A percentile compares a stretch with the other conserved stretches of the same genome.
Conservation (phyloP, 2,888 invertebrate species). For the Neoascia interrupta region DNA sequence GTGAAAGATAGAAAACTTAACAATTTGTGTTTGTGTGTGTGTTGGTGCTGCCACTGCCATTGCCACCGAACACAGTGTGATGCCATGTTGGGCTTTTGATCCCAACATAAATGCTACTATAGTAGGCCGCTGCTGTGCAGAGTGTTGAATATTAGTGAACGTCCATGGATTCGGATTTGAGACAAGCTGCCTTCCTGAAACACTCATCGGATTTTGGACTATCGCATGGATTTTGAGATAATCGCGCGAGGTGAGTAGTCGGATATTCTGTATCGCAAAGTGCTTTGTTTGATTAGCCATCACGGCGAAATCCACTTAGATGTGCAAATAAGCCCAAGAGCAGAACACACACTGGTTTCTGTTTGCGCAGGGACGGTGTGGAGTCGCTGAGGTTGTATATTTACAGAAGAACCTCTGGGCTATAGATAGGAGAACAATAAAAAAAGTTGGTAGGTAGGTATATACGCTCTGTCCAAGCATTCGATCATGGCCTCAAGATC, state of each 20-base stretch:
- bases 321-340: slow-evolving; percentile 55
- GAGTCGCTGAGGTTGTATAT: too few species aligned
- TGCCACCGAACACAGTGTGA: slow-evolving; percentile 80
- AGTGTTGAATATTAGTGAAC: slow-evolving; percentile 38
- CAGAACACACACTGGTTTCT: slow-evolving; percentile 43
- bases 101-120: slow-evolving; percentile 65
- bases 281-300: not conserved
- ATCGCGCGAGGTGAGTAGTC: slow-evolving; percentile 34
- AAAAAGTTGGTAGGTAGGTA: too few species aligned
- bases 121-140: slow-evolving; percentile 61
- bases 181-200: not conserved
- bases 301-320: slow-evolving; percentile 45
- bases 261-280: not conserved
- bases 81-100: slow-evolving; percentile 74
- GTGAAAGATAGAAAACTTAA: slow-evolving; percentile 65
- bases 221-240: too few species aligned
- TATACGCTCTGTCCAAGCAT: slow-evolving; percentile 29
- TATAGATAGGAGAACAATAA: slow-evolving; percentile 22
- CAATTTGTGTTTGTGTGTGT: slow-evolving; percentile 54
- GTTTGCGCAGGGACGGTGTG: slow-evolving; percentile 22
- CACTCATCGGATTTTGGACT: slow-evolving; percentile 35
- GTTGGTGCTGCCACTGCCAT: slow-evolving; percentile 78
- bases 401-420: slow-evolving; percentile 33
- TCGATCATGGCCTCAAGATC: slow-evolving; percentile 23
- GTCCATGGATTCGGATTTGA: slow-evolving; percentile 38